Evolutionary conservation across 2,888 invertebrate genomes (phyloP).

Genomic region (Pomacea canaliculata): DNA sequence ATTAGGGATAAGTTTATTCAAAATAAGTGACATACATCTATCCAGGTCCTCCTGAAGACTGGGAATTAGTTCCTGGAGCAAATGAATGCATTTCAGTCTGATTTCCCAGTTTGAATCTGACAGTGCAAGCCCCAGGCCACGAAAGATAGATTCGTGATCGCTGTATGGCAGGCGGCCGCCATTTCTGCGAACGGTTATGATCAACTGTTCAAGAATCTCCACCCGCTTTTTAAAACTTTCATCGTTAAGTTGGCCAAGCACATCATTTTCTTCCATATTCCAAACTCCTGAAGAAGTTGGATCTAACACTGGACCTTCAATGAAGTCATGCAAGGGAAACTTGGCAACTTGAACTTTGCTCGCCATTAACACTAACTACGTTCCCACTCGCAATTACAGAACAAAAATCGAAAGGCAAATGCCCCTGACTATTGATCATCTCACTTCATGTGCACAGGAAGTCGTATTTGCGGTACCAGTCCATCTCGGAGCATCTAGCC

Average conservation of each 20-base stretch:
- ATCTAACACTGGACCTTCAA: constrained; percentile 56
- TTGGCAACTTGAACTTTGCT: constrained; percentile 63
- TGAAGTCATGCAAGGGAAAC: constrained; percentile 58
- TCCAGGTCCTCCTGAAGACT: constrained; percentile 66
- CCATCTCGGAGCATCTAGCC: constrained; percentile 20
- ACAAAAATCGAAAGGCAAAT: constrained; percentile 22
- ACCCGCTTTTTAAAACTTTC: constrained; percentile 64
- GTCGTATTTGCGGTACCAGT: constrained; percentile 17
- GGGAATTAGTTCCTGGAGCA: constrained; percentile 66
- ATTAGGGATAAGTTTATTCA: constrained; percentile 68
- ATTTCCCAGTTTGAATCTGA: constrained; percentile 71
- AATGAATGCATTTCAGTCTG: constrained; percentile 70
- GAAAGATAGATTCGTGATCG: constrained; percentile 64
- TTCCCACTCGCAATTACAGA: constrained; percentile 11
- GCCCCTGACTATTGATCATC: constrained; percentile 15
- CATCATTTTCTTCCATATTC: constrained; percentile 68
- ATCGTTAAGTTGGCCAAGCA: constrained; percentile 63
- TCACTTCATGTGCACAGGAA: constrained; percentile 13
- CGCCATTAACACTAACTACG: constrained; percentile 41
- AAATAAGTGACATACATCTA: constrained; percentile 66
- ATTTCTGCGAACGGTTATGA: constrained; percentile 63
- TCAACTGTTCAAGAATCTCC: constrained; percentile 64
- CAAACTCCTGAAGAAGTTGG: constrained; percentile 57
- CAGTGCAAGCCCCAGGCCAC: constrained; percentile 68
- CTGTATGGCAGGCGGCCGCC: constrained; percentile 63